Evolutionary conservation across 2,113 vertebrate genomes (phyloP).

Genomic region (Anguilla japonica): DNA sequence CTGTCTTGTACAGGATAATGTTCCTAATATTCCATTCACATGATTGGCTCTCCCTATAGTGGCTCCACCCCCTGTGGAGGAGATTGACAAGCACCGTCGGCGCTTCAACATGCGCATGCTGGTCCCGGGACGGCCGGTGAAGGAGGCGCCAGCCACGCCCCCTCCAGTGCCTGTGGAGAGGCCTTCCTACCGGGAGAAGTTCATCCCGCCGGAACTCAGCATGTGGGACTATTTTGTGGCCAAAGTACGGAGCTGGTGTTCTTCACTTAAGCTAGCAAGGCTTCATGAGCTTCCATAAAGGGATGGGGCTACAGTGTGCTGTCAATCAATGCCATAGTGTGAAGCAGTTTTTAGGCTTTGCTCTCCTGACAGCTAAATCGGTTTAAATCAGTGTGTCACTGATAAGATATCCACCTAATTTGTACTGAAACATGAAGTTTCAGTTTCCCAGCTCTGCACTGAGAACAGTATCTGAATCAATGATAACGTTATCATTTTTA

Average conservation of each 20-base stretch:
- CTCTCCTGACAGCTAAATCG: neutral
- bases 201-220: slow-evolving; percentile 95
- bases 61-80: slow-evolving; percentile 84
- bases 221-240: slow-evolving; percentile 99
- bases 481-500: neutral
- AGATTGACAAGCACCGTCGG: slow-evolving; percentile 87
- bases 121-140: slow-evolving; percentile 90
- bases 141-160: slow-evolving; percentile 79
- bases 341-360: neutral
- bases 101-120: slow-evolving; percentile 98
- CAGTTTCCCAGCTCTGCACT: neutral
- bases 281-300: neutral
- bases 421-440: neutral
- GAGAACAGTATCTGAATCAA: neutral
- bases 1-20: neutral
- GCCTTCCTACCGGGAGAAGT: slow-evolving; percentile 92
- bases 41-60: slow-evolving; percentile 30
- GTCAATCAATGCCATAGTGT: neutral
- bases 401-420: neutral
- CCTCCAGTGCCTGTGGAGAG: slow-evolving; percentile 89
- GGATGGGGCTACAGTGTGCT: neutral
- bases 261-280: neutral
- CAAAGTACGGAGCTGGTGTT: slow-evolving; percentile 75
- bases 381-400: too few species aligned
- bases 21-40: neutral